Evolutionary conservation across 2,113 vertebrate species (phyloP).

Genomic region (Semnornis frantzii): DNA sequence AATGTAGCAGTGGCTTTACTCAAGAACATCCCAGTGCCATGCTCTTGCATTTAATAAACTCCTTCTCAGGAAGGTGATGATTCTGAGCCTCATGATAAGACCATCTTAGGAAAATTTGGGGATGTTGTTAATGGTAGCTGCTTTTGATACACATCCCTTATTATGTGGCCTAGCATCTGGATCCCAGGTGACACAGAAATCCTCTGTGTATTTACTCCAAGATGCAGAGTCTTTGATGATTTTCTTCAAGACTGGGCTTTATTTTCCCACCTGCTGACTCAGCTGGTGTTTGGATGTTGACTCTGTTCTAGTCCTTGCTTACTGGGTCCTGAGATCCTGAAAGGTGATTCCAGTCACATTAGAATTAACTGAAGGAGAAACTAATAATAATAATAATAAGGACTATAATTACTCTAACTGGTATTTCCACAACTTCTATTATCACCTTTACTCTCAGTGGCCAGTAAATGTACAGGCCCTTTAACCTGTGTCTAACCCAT

Average conservation of each 20-base stretch:
- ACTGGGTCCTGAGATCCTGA: background rate
- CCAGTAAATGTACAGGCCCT: background rate
- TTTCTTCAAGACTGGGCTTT: background rate
- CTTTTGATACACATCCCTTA: background rate
- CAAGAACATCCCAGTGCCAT: background rate
- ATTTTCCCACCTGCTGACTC: background rate
- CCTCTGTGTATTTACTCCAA: background rate
- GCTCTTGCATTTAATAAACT: background rate
- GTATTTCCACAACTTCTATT: background rate
- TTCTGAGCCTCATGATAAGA: background rate
- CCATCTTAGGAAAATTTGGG: background rate
- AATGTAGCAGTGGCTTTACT: background rate
- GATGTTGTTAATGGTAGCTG: background rate
- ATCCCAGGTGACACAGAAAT: background rate
- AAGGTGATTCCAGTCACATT: background rate
- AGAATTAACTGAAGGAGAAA: background rate
- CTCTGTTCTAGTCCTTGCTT: background rate
- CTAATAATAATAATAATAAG: too few species aligned
- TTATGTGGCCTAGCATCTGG: background rate
- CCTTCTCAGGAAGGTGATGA: background rate
- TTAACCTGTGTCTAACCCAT: background rate
- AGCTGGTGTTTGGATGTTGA: background rate
- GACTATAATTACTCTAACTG: background rate
- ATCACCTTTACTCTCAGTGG: background rate
- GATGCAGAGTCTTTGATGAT: background rate